Conservation (phyloP, 2,888 invertebrate genomes). For the Pyrochroa serraticornis region DNA sequence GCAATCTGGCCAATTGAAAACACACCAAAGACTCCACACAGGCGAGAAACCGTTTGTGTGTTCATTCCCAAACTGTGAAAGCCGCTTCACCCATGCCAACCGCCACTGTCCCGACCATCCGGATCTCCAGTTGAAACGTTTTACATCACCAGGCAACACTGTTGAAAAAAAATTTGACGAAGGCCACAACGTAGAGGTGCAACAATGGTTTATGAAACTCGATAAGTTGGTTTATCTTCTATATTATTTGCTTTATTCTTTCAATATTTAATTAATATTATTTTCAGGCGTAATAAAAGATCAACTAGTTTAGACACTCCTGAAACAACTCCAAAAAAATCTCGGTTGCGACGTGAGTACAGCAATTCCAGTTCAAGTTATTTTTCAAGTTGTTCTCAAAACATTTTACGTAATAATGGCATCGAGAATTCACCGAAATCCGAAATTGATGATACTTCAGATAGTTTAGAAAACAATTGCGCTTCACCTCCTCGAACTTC, state of each 20-base stretch:
- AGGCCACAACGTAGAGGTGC: slow-evolving; percentile 55
- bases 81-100: slow-evolving; percentile 78
- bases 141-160: slow-evolving; percentile 37
- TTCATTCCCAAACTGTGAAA: slow-evolving; percentile 66
- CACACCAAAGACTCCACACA: slow-evolving; percentile 77
- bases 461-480: slow-evolving; percentile 35
- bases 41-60: slow-evolving; percentile 79
- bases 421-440: slow-evolving; percentile 41
- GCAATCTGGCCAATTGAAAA: slow-evolving; percentile 78
- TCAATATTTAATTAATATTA: neutral
- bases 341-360: slow-evolving; percentile 40
- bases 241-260: neutral
- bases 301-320: slow-evolving; percentile 29
- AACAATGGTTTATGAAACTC: slow-evolving; percentile 53
- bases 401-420: slow-evolving; percentile 36
- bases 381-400: slow-evolving; percentile 41
- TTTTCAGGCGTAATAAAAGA: slow-evolving; percentile 34
- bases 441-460: slow-evolving; percentile 42
- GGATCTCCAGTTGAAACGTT: slow-evolving; percentile 60
- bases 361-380: slow-evolving; percentile 25
- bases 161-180: slow-evolving; percentile 58
- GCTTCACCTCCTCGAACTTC: slow-evolving; percentile 25
- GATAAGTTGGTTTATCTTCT: slow-evolving; percentile 29
- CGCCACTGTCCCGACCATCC: slow-evolving; percentile 77
- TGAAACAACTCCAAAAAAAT: slow-evolving; percentile 46